A percentile compares a stretch with the other conserved stretches of the same genome.
Conservation (phyloP, 2,888 invertebrate species). For the Nematopogon swammerdamellus region DNA sequence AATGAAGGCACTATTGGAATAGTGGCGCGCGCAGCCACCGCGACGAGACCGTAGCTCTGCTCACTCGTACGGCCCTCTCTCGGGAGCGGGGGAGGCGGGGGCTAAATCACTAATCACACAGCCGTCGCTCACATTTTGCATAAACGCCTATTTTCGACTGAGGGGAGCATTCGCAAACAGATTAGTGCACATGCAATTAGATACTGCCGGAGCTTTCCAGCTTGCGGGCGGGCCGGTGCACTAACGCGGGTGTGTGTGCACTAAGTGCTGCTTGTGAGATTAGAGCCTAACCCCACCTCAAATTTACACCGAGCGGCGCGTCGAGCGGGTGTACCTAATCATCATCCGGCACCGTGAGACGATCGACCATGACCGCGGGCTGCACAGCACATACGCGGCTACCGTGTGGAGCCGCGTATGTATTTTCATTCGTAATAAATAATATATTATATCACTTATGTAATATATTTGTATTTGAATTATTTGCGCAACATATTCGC, state of each 20-base stretch:
- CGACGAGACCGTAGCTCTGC: too few species aligned
- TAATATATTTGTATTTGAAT: too few species aligned
- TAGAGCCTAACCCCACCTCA: slow-evolving; percentile 23
- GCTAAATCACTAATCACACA: too few species aligned
- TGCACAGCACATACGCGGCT: too few species aligned
- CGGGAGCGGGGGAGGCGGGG: not conserved
- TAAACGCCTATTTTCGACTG: not conserved
- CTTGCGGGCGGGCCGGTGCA: slow-evolving; percentile 34
- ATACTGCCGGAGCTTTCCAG: slow-evolving; percentile 21
- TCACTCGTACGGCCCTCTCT: too few species aligned
- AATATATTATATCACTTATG: too few species aligned
- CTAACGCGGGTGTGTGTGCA: slow-evolving; percentile 7
- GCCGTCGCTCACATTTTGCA: not conserved
- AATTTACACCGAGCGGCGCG: not conserved
- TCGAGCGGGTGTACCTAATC: not conserved
- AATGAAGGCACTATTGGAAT: too few species aligned
- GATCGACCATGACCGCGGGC: too few species aligned
- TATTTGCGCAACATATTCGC: too few species aligned
- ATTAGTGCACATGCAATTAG: slow-evolving; percentile 30
- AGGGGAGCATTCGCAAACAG: not conserved
- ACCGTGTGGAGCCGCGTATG: too few species aligned
- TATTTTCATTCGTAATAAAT: too few species aligned
- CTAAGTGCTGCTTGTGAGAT: slow-evolving; percentile 50
- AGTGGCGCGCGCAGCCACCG: too few species aligned
- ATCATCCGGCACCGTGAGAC: not conserved